A percentile compares a stretch with the other conserved stretches of the same genome.
Evolutionary conservation across 2,888 invertebrate genomes (phyloP).

Genomic region (Pollenia angustigena): DNA sequence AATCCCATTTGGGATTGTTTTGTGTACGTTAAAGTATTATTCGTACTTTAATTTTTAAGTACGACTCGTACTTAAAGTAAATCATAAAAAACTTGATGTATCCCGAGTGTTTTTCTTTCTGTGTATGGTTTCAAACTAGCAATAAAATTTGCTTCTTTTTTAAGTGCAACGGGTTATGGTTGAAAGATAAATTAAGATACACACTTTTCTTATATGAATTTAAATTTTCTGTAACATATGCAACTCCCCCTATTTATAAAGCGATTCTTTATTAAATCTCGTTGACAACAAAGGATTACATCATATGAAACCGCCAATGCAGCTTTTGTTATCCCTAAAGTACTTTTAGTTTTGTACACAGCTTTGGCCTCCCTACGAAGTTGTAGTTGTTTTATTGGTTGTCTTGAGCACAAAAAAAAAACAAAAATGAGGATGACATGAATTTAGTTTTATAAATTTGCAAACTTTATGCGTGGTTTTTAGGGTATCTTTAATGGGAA

Average conservation of each 20-base stretch:
- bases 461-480: not conserved
- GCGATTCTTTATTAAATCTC: slow-evolving; percentile 23
- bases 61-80: too few species aligned
- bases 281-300: slow-evolving; percentile 64
- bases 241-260: slow-evolving; percentile 5
- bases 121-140: too few species aligned
- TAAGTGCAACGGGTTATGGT: too few species aligned
- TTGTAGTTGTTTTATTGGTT: slow-evolving; percentile 15
- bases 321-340: slow-evolving; percentile 46
- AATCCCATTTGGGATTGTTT: too few species aligned
- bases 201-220: too few species aligned
- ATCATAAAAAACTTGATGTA: too few species aligned
- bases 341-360: slow-evolving; percentile 51
- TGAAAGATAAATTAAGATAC: too few species aligned
- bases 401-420: not conserved
- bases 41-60: too few species aligned
- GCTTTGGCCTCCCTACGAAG: slow-evolving; percentile 21
- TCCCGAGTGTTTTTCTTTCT: too few species aligned
- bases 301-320: slow-evolving; percentile 41
- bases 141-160: too few species aligned
- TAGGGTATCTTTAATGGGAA: too few species aligned
- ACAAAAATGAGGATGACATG: not conserved
- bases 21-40: too few species aligned
- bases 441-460: slow-evolving; percentile 24
- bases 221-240: not conserved